Base-by-base conservation (phyloP, 1,140 invertebrate species). In the Popillia japonica region DNA sequence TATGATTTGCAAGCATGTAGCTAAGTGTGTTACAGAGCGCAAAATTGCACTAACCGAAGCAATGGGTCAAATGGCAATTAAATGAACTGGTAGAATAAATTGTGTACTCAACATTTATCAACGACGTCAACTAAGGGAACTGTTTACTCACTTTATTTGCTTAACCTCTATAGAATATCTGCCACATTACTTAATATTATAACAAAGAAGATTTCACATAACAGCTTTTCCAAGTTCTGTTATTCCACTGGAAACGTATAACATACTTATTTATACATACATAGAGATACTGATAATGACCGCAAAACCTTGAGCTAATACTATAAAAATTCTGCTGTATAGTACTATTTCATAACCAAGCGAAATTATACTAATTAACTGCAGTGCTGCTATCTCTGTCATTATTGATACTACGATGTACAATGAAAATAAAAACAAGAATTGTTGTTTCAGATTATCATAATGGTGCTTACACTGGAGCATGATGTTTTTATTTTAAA, bases 31-130 rank as follows among this genome's bases (percentile, higher is more conserved):
- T 48, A 48, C 44, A 10, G 14, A 14, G 48, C 48, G 48, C 17
- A 17, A 55, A 55, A 55, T 55, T 55, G 48, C 48, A 55, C 11
- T 6, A 55, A 14, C 11, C n/a, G 10, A 14, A 55, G 14, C 14
- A n/a, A 17, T n/a, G 48, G 48, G 48, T 55, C 48, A 55, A 55
- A 55, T 55, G 48, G 48, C 48, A 55, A 55, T 55, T 55, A n/a
- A 55, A 55, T 17, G 17, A 17, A 55, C n/a, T 17, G 17, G 14
- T n/a, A 55, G 6, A 55, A 14, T 55, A 55, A 55, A 55, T 55
- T 55, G 48, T 55, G n/a, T 55, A 55, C 17, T 55, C 17, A 55
- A 55, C 48, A 55, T 55, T 55, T 17, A 14, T 17, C 48, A 55
- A n/a, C 0, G 14, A 55, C 48, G 48, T 55, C 14, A 55, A 55